These are phyloP conservation scores for Aphis gossypii DNA, from an alignment of 1,140 invertebrate species.

Conservation along the genomic window DNA sequence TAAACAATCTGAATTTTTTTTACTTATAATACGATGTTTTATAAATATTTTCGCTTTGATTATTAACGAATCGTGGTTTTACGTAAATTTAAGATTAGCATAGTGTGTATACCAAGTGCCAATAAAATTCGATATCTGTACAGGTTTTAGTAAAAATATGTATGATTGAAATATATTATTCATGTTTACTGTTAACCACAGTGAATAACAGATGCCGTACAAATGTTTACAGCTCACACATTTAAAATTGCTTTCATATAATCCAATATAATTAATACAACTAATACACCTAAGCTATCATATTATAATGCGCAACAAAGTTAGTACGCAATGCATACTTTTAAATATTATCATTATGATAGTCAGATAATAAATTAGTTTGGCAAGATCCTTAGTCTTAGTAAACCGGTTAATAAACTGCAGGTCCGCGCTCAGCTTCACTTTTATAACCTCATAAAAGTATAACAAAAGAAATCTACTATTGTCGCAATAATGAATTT, in stretches of 20 bases:
- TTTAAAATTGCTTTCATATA: background rate
- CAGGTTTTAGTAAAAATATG: background rate
- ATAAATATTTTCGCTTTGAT: background rate
- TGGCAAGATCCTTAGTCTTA: no score
- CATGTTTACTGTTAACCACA: background rate
- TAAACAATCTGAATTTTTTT: background rate
- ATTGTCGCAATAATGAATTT: background rate
- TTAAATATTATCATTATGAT: background rate
- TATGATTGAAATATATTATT: background rate
- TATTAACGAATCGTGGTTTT: background rate
- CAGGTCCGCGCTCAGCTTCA: no score
- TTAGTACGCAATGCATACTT: background rate
- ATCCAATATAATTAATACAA: background rate
- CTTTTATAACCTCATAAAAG: background rate
- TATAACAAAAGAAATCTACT: background rate
- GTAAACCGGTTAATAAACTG: no score
- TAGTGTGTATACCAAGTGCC: background rate
- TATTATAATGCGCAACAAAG: no score
- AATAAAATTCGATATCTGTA: background rate
- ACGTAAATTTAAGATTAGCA: background rate
- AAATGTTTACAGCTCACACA: background rate
- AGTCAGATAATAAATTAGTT: background rate
- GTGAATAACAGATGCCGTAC: background rate
- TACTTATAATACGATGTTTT: background rate
- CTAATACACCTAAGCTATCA: background rate